Evolutionary conservation across 1,140 invertebrate species (phyloP), one percentile per base, ranked within the genome.

Genomic region (Musca vetustissima): DNA sequence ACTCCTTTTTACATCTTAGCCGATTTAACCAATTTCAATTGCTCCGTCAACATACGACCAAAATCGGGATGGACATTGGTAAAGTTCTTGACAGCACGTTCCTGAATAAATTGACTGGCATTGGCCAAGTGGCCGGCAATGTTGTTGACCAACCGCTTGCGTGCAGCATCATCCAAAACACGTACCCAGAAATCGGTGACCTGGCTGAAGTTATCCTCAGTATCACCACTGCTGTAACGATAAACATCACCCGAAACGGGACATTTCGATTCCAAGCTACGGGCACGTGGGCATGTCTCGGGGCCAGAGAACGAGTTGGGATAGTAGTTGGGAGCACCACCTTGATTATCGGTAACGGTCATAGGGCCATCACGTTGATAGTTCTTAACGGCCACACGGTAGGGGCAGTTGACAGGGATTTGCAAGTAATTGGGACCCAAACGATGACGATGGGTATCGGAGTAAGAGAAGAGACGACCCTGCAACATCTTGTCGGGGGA

Each of bases 401-500:
- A 95, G 0, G 97, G 96, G 76, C 94, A 95, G 82, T 99, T 99
- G n/a, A 99, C 94, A 7, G 96, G 93, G 49, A 99, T 87, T 81
- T 98, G 95, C 52, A 92, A 85, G 83, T 92, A 97, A 82, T 99
- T 99, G 0, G 93, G 87, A 48, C 97, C 97, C 49, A 99, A 86
- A 22, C 97, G 90, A 83, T 98, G 92, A 69, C 94, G 89, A 75
- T 98, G 96, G 4, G 98, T 97, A 83, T 99, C 98, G 6, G 88
- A 88, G 83, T 99, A 99, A 13, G 95, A 89, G 81, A 98, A 98
- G 7, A 99, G 84, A 72, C 98, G 91, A 48, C 94, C 96, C 84
- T 96, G 94, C 70, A 98, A 85, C 93, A 98, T 94, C 85, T 96
- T 97, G 77, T 99, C 97, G 0, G 94, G 96, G 25, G 93, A 94